phyloP scores from a whole-genome alignment of 2,113 vertebrate species.

The Miniopterus natalensis region DNA sequence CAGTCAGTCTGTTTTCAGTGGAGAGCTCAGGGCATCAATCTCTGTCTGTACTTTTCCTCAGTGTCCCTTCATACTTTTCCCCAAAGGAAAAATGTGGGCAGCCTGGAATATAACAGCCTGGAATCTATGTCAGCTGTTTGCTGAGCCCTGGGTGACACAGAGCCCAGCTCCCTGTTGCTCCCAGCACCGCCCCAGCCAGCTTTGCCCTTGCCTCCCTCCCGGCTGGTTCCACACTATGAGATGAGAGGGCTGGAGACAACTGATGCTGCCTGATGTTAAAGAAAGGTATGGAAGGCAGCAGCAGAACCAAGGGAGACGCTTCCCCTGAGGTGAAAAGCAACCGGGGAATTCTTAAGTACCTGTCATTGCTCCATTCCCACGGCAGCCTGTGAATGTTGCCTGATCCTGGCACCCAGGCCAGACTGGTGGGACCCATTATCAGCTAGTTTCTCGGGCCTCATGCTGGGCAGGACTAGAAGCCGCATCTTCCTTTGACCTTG shows the following conservation, averaged over 20 bases:
- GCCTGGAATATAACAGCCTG: not conserved
- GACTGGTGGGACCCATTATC: not conserved
- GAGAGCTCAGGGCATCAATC: not conserved
- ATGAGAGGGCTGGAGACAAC: not conserved
- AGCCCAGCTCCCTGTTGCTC: not conserved
- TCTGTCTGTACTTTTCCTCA: not conserved
- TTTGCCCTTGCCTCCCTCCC: no score
- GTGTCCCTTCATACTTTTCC: not conserved
- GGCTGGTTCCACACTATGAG: not conserved
- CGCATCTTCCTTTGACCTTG: not conserved
- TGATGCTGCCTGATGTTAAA: not conserved
- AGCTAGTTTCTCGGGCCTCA: not conserved
- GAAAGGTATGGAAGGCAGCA: not conserved
- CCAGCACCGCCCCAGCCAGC: not conserved
- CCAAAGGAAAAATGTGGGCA: not conserved
- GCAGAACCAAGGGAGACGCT: not conserved
- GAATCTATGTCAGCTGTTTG: not conserved
- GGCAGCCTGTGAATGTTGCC: not conserved
- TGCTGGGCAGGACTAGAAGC: no score
- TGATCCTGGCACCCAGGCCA: not conserved
- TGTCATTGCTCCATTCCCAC: not conserved
- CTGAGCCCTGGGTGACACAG: not conserved
- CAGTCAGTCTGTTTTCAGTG: not conserved
- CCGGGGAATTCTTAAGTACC: not conserved
- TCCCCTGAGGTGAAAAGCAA: not conserved